Base-by-base conservation (phyloP, 1,140 invertebrate species). In the Ooceraea biroi region DNA sequence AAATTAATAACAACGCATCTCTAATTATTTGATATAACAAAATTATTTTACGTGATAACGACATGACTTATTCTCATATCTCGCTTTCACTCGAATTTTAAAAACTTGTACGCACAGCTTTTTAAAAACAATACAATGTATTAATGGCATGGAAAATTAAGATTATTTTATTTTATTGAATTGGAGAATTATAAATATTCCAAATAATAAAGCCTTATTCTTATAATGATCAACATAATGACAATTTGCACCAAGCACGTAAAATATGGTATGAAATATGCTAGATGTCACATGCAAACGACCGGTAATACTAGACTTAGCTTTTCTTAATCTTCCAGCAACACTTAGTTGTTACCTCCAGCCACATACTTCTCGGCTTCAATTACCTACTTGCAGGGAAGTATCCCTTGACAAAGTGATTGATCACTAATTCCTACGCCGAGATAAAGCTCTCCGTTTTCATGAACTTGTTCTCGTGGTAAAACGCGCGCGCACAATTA, bases 381-480 rank as follows among this genome's bases (percentile, higher is more conserved):
- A 12, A 74, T 60, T 27, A 58, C 36, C 52, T 27, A 58, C 36
- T 30, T 14, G 17, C 25, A 44, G 48, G 25, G 7, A 73, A 58
- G 36, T 36, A 36, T 30, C 25, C 19, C 68, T 69, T 27, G 48
- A 19, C 41, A 48, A 48, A 68, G 46, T 48, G 44, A 68, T 48
- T 19, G 12, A 71, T 36, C 36, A 7, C 36, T 7, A 7, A 36
- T 36, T 71, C 30, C 30, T 36, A 8, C 11, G 12, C 27, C 10
- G 10, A 46, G 11, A 60, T 46, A 46, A 73, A 73, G 41, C 10
- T 58, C 11, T 19, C 5, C 41, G 1, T 85, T 57, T 57, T 60
- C 69, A 27, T 58, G 68, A 30, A 74, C 72, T 85, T 83, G 60
- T 73, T 83, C 74, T 83, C 68, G 69, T 71, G n/a, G 17, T 50